Conservation (phyloP, 2,888 invertebrate genomes). For the Odontomyia ornata region DNA sequence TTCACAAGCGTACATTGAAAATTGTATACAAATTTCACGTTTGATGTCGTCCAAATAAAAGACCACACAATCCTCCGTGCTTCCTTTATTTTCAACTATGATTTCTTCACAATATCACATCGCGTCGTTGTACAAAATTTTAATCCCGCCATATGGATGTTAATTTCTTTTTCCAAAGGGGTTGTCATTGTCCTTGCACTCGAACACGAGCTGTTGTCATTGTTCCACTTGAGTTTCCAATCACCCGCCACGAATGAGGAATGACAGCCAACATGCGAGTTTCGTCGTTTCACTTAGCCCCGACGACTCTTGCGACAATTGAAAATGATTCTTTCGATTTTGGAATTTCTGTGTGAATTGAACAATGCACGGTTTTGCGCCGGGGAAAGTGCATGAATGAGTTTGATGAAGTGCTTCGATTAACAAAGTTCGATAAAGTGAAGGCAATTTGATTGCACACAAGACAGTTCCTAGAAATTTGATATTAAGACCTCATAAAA, state of each 20-base stretch:
- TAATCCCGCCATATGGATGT: slow-evolving; percentile 64
- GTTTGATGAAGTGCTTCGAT: slow-evolving; percentile 18
- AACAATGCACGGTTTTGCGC: slow-evolving; percentile 14
- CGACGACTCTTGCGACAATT: slow-evolving; percentile 37
- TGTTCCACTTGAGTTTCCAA: slow-evolving; percentile 38
- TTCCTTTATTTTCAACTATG: slow-evolving; percentile 2
- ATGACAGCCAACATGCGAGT: slow-evolving; percentile 39
- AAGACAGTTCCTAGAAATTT: too few species aligned
- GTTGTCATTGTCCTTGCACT: slow-evolving; percentile 36
- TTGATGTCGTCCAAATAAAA: slow-evolving; percentile 48
- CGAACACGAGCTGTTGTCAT: slow-evolving; percentile 24
- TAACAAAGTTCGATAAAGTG: background rate
- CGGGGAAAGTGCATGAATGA: slow-evolving; percentile 26
- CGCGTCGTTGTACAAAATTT: slow-evolving; percentile 52
- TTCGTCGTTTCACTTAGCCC: slow-evolving; percentile 1
- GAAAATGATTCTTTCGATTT: slow-evolving; percentile 26
- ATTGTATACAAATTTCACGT: slow-evolving; percentile 47
- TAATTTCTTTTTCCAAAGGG: slow-evolving; percentile 53
- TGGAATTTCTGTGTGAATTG: slow-evolving; percentile 21
- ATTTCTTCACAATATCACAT: slow-evolving; percentile 30
- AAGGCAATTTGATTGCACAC: too few species aligned
- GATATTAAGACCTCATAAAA: too few species aligned
- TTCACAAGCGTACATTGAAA: slow-evolving; percentile 27
- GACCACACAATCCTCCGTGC: slow-evolving; percentile 5
- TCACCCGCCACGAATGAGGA: slow-evolving; percentile 47